A percentile compares a stretch with the other conserved stretches of the same genome.
Evolutionary conservation across 2,797 vertebrate species (phyloP).

Genomic region (Peromyscus attwateri): DNA sequence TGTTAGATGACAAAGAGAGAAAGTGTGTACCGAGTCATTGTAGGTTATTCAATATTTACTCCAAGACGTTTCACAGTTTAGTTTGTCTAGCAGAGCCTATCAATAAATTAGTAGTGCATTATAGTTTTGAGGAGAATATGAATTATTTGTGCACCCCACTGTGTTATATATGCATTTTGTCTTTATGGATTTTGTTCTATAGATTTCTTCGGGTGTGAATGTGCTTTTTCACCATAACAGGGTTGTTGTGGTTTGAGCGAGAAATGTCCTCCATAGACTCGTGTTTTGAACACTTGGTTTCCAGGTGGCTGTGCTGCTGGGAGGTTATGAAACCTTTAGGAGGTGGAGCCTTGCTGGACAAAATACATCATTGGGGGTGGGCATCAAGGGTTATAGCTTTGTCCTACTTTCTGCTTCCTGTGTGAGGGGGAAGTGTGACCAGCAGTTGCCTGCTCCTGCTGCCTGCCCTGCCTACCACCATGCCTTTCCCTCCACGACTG

Average conservation of each 20-base stretch:
- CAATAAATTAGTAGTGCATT: background rate
- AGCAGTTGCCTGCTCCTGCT: background rate
- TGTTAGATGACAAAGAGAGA: background rate
- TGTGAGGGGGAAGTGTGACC: background rate
- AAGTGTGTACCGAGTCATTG: background rate
- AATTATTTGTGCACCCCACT: background rate
- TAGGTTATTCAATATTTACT: background rate
- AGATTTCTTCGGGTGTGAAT: background rate
- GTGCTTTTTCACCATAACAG: background rate
- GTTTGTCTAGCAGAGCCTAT: background rate
- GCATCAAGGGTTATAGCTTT: background rate
- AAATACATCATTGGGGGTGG: background rate
- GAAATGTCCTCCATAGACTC: background rate
- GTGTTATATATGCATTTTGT: background rate
- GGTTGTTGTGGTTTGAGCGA: background rate
- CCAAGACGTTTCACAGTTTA: background rate
- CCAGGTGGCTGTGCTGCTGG: background rate
- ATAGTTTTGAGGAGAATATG: background rate
- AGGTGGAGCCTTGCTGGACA: background rate
- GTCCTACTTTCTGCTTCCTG: background rate
- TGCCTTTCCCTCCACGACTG: background rate
- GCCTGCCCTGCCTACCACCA: too few species aligned
- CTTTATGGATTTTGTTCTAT: background rate
- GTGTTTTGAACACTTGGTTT: background rate
- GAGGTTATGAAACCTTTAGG: background rate